phyloP scores from a whole-genome alignment of 2,797 vertebrate species.

The Myiotriccus ornatus region DNA sequence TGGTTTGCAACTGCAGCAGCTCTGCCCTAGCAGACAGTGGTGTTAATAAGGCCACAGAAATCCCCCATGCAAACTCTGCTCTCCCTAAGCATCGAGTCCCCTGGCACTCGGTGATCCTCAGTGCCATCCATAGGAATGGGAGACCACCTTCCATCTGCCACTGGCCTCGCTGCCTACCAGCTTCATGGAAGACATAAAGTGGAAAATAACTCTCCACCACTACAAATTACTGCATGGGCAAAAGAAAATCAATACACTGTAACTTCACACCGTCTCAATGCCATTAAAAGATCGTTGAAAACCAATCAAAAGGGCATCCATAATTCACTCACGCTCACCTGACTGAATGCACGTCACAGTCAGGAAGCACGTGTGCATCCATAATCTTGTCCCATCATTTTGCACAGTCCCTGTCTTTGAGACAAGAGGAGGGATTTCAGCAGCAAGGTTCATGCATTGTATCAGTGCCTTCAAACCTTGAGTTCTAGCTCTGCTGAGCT shows the following conservation, averaged over 20 bases:
- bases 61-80: not conserved
- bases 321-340: not conserved
- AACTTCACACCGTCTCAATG: not conserved
- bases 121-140: not conserved
- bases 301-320: constrained; percentile 2
- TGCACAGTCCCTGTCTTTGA: not conserved
- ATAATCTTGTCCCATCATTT: not conserved
- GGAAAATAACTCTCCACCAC: constrained; percentile 22
- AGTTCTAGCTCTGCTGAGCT: not conserved
- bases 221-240: constrained; percentile 23
- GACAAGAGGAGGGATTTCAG: not conserved
- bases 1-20: not conserved
- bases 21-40: not conserved
- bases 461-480: not conserved
- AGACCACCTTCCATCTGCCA: not conserved
- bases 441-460: not conserved
- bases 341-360: not conserved
- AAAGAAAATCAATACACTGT: constrained; percentile 43
- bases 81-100: not conserved
- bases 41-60: not conserved
- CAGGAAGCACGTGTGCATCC: not conserved
- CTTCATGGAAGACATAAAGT: not conserved
- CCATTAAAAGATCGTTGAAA: constrained; percentile 1
- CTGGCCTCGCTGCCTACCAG: not conserved
- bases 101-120: not conserved